phyloP scores from a whole-genome alignment of 2,797 vertebrate genomes.

The Tapirus indicus region DNA sequence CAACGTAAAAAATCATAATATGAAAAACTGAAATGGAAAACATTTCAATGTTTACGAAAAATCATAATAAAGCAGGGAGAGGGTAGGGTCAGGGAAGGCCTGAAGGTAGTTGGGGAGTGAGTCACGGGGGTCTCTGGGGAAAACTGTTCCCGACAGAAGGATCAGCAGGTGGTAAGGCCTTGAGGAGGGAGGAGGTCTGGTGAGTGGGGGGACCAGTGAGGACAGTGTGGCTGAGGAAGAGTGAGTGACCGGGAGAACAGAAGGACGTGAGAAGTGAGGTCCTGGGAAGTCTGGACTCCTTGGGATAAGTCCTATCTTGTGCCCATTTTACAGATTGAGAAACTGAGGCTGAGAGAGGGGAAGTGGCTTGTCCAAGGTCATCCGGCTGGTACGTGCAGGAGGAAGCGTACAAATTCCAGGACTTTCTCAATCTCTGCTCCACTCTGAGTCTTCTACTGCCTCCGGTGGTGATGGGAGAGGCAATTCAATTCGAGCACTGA shows the following conservation, averaged over 20 bases:
- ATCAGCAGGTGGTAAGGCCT: neutral
- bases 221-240: neutral
- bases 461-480: neutral
- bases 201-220: neutral
- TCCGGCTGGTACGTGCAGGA: neutral
- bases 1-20: neutral
- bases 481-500: neutral
- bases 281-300: neutral
- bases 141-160: neutral
- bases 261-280: rapidly evolving
- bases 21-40: neutral
- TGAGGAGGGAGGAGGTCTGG: neutral
- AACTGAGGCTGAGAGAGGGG: neutral
- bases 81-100: neutral
- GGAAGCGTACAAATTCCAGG: neutral
- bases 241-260: too few relatives aligned
- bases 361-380: neutral
- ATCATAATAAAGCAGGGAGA: neutral
- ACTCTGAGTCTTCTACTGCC: neutral
- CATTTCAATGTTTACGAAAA: neutral
- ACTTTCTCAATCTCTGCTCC: rapidly evolving
- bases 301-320: rapidly evolving
- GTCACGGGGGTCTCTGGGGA: neutral
- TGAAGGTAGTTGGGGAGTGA: too few relatives aligned
- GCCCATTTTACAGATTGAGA: neutral